Evolutionary conservation across 23 tunicate species (phyloP).

Genomic region (Halocynthia aurantium): DNA sequence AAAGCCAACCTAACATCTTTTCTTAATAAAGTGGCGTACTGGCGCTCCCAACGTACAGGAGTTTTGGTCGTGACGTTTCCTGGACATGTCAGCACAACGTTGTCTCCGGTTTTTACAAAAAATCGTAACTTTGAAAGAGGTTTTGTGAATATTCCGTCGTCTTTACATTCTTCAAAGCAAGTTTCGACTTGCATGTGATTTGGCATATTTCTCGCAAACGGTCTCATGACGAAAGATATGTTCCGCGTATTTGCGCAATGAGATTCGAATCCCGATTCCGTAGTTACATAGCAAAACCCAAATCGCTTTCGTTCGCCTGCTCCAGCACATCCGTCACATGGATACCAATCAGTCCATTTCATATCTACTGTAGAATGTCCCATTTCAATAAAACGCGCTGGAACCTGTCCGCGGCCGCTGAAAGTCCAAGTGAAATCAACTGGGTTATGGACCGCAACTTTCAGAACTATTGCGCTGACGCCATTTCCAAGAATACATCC

Average conservation of each 20-base stretch:
- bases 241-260: constrained; percentile 5
- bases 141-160: not conserved
- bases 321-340: constrained; percentile 28
- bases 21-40: constrained; percentile 13
- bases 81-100: constrained; percentile 9
- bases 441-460: constrained; percentile 17
- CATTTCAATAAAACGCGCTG: constrained; percentile 10
- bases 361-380: not conserved
- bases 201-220: not conserved
- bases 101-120: constrained; percentile 10
- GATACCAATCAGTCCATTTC: constrained; percentile 15
- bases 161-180: constrained; percentile 7
- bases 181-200: constrained; percentile 12
- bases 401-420: constrained; percentile 9
- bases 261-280: not conserved
- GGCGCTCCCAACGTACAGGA: constrained; percentile 15
- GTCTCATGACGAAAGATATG: not conserved
- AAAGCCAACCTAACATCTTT: constrained; percentile 13
- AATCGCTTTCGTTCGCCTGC: constrained; percentile 15
- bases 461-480: not conserved
- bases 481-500: not conserved
- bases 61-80: constrained; percentile 15
- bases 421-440: constrained; percentile 1
- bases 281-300: constrained; percentile 24
- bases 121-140: not conserved